These are phyloP conservation scores for Acromyrmex echinatior DNA, from an alignment of 1,140 invertebrate genomes.

Conservation along the genomic window DNA sequence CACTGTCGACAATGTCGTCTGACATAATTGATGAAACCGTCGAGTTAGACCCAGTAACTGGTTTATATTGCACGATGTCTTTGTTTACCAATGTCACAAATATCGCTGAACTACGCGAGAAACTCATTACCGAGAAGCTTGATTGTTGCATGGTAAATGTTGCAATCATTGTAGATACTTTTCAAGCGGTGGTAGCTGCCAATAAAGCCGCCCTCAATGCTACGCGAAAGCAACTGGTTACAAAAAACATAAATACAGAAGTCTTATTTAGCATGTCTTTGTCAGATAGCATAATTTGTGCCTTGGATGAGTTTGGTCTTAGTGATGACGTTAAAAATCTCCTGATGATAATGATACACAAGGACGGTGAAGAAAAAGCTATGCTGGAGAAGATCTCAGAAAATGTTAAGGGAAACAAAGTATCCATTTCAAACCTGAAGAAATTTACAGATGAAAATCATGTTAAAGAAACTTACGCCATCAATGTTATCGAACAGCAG, in stretches of 20 bases:
- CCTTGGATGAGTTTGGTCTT: slow-evolving; percentile 89
- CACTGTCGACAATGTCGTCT: too few relatives aligned
- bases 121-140: slow-evolving; percentile 87
- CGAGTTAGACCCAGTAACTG: slow-evolving; percentile 85
- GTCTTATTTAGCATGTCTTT: slow-evolving; percentile 90
- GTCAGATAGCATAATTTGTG: slow-evolving; percentile 90
- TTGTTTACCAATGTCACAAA: slow-evolving; percentile 89
- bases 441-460: slow-evolving; percentile 85
- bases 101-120: slow-evolving; percentile 86
- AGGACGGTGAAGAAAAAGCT: slow-evolving; percentile 80
- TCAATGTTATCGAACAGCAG: slow-evolving; percentile 78
- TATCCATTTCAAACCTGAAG: slow-evolving; percentile 84
- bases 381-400: slow-evolving; percentile 80
- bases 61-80: slow-evolving; percentile 86
- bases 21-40: slow-evolving; percentile 66
- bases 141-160: slow-evolving; percentile 89
- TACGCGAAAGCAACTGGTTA: slow-evolving; percentile 87
- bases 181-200: slow-evolving; percentile 90
- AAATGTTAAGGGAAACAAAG: slow-evolving; percentile 86
- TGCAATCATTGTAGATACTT: slow-evolving; percentile 88
- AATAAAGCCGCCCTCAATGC: slow-evolving; percentile 89
- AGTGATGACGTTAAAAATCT: slow-evolving; percentile 87
- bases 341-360: slow-evolving; percentile 87
- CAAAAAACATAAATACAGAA: slow-evolving; percentile 89
- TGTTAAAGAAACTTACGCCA: slow-evolving; percentile 88